Evolutionary conservation across 2,888 invertebrate species (phyloP), one percentile per base, ranked within the genome.

Genomic region (Automeris io): DNA sequence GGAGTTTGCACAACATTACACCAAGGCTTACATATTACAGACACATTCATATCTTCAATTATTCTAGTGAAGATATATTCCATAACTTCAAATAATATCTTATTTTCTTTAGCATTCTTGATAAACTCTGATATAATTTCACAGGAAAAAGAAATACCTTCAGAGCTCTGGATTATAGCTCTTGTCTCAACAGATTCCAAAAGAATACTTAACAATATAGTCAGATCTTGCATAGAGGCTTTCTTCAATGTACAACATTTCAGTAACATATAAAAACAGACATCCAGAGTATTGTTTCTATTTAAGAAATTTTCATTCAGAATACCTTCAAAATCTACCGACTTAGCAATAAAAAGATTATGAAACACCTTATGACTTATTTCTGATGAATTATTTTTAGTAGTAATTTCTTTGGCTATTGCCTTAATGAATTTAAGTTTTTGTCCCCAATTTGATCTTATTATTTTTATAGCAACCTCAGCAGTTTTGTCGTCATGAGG

Each of bases 31-130:
- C 73, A 46, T 7, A 87, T 66, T 13, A 63, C 46, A 0, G 64
- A 59, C 11, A 86, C 69, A 43, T 79, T 61, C 35, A 89, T 83
- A 44, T 87, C 82, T 22, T 70, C 61, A 35, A 89, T 82, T 1
- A 91, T 68, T 35, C 74, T 81, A 1, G 67, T 56, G 34, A 91
- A 68, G 41, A 90, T 88, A 46, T 88, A 81, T 24, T 89, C 77
- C 54, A 90, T 87, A 1, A 89, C 74, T 62, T 89, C 85, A 47
- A 91, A 75, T 0, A 90, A 76, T 45, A 91, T 86, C 45, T 75
- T 76, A 32, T 88, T 74, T 23, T 71, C 65, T 26, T 64, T 75
- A 2, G 87, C 75, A 8, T 61, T 47, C 44, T 60, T 67, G 19
- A 83, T 61, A 39, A 73, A 70, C 47, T 79, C 77, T 1, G 61